phyloP scores from a whole-genome alignment of 2,113 vertebrate species.

The Pygoscelis adeliae region DNA sequence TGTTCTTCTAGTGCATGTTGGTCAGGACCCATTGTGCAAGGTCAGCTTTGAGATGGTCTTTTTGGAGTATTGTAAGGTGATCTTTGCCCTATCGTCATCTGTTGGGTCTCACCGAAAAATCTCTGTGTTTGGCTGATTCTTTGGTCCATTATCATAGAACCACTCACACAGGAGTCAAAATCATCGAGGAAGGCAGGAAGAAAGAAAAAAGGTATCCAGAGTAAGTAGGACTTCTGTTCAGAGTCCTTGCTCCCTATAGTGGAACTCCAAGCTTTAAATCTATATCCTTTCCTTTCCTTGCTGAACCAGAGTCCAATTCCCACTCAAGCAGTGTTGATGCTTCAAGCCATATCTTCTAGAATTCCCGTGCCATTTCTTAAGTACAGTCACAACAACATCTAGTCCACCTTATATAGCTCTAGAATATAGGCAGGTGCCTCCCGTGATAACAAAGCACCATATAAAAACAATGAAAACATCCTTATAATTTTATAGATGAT shows the following conservation, averaged over 20 bases:
- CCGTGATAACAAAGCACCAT: rapidly evolving
- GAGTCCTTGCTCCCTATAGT: not conserved
- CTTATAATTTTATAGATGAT: not conserved
- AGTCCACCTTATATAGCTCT: not conserved
- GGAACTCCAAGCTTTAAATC: not conserved
- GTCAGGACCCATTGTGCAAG: not conserved
- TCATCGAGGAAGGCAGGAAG: not conserved
- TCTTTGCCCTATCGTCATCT: not conserved
- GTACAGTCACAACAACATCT: not conserved
- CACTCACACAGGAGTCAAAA: not conserved
- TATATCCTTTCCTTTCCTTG: not conserved
- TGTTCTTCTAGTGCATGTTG: not conserved
- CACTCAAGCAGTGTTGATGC: not conserved
- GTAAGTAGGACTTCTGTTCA: not conserved
- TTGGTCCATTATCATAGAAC: not conserved
- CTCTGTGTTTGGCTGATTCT: not conserved
- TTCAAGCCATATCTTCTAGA: not conserved
- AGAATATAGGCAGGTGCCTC: not conserved
- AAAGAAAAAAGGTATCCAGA: not conserved
- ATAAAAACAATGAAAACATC: not conserved
- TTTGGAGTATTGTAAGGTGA: not conserved
- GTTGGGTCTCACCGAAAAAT: not conserved
- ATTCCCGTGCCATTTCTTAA: not conserved
- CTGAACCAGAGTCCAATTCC: not conserved
- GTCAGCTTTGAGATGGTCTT: not conserved